Evolutionary conservation across 1,140 invertebrate genomes (phyloP), one percentile per base, ranked within the genome.

Genomic region (Tetramorium simillimum): DNA sequence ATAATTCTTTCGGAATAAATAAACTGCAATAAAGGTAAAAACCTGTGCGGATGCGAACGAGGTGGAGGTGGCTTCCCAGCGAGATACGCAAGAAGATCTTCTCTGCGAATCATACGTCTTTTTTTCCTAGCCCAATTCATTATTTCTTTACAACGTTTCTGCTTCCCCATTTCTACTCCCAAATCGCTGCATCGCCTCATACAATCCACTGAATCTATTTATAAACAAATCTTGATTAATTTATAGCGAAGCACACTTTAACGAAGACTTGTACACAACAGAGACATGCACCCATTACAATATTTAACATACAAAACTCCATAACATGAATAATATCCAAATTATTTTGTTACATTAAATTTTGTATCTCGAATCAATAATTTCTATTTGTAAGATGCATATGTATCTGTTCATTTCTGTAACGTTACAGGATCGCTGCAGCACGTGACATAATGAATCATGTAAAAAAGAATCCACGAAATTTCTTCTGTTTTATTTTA

Each of bases 1-100:
- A 62, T 65, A 53, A 67, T 70, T 24, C 3, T 10, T 56, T 81
- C 0, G 14, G 10, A 53, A 76, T 60, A 37, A 81, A 81, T 21
- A 37, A 81, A 81, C 21, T 16, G 16, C 4, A 75, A 6, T 33
- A 0, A 37, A 58, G 16, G 33, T 40, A 70, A 77, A 70, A 82
- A 94, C 94, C 94, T 94, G 90, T 95, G 93, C 12, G 94, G 89
- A 86, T 95, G 95, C 90, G 96, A 93, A 88, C 96, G 93, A 88
- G 96, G 95, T 89, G 97, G 97, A 80, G 96, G 95, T 92, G 96
- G 96, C 95, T 97, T 97, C 53, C 97, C 97, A 90, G 97, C 96
- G 37, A 98, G 95, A 96, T 97, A 98, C n/a, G 97, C 97, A 90
- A 98, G 95, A 33, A 98, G 95, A 93, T 98, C 97, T 93, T 98